Percentiles rank a stretch among this genome's conserved stretches.
Conservation (phyloP, 2,888 invertebrate genomes). For the Campoletis raptor region DNA sequence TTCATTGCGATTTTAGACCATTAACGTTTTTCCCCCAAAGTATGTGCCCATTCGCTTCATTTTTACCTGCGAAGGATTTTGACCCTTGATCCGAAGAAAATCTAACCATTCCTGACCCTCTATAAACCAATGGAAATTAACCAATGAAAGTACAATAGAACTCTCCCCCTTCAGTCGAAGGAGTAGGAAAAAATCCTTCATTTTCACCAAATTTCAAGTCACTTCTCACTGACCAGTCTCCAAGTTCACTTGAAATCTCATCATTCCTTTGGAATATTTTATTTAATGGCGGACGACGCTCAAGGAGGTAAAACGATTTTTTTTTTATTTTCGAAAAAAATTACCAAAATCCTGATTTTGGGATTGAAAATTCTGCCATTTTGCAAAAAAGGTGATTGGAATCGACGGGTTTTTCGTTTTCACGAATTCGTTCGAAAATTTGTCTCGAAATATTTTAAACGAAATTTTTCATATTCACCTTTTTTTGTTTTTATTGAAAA, state of each 20-base stretch:
- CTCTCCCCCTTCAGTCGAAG: no score
- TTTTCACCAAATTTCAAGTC: background rate
- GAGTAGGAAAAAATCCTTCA: background rate
- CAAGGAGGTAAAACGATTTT: background rate
- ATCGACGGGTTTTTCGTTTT: background rate
- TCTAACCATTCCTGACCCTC: no score
- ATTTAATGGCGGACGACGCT: background rate
- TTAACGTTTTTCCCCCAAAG: no score
- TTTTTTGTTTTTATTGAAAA: background rate
- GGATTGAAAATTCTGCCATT: background rate
- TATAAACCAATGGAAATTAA: no score
- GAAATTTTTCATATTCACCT: background rate
- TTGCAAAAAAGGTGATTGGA: no score
- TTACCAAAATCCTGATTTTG: background rate
- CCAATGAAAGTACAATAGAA: no score
- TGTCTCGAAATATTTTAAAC: no score
- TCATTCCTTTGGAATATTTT: background rate
- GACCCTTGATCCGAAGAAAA: no score
- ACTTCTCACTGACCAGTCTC: background rate
- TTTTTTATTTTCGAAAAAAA: no score
- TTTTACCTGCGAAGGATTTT: no score
- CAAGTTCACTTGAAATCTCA: background rate
- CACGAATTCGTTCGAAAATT: background rate
- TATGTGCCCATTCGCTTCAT: no score
- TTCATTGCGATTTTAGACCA: no score